Conservation (phyloP, 2,888 invertebrate genomes). For the Dromius quadrimaculatus region DNA sequence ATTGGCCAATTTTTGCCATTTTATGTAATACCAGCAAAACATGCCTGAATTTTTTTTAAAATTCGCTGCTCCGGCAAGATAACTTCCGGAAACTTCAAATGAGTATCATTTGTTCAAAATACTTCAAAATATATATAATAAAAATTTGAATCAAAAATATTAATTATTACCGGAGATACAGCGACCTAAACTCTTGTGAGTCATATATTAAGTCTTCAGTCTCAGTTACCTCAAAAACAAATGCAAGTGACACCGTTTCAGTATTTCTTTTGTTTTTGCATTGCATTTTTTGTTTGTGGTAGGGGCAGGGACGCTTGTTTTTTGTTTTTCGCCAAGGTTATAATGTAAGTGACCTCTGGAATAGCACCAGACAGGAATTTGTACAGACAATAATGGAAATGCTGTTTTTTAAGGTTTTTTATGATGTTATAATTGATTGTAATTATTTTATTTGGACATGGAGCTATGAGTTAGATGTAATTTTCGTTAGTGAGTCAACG, state of each 20-base stretch:
- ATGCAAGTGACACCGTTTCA: slow-evolving; percentile 40
- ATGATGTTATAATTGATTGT: slow-evolving; percentile 26
- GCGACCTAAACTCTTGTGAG: background rate
- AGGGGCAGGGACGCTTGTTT: slow-evolving; percentile 29
- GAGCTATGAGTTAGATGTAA: slow-evolving; percentile 7
- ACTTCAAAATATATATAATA: too few species aligned
- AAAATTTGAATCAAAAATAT: background rate
- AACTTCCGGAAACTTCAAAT: too few species aligned
- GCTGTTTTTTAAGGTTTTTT: slow-evolving; percentile 31
- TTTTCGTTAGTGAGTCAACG: too few species aligned
- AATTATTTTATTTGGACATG: slow-evolving; percentile 40
- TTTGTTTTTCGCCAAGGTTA: slow-evolving; percentile 49
- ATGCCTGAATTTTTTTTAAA: too few species aligned
- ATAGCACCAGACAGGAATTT: slow-evolving; percentile 41
- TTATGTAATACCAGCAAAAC: too few species aligned
- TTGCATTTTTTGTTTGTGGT: slow-evolving; percentile 11
- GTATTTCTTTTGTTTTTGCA: slow-evolving; percentile 20
- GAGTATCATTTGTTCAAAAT: too few species aligned
- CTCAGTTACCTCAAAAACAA: slow-evolving; percentile 34
- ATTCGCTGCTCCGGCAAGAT: too few species aligned
- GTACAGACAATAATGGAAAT: slow-evolving; percentile 51
- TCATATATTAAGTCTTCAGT: slow-evolving; percentile 37
- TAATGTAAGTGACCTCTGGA: slow-evolving; percentile 45
- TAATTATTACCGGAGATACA: background rate
- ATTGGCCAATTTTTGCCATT: too few species aligned